Base-by-base conservation (phyloP, 1,140 invertebrate genomes). In the Pogonognathellus flavescens region DNA sequence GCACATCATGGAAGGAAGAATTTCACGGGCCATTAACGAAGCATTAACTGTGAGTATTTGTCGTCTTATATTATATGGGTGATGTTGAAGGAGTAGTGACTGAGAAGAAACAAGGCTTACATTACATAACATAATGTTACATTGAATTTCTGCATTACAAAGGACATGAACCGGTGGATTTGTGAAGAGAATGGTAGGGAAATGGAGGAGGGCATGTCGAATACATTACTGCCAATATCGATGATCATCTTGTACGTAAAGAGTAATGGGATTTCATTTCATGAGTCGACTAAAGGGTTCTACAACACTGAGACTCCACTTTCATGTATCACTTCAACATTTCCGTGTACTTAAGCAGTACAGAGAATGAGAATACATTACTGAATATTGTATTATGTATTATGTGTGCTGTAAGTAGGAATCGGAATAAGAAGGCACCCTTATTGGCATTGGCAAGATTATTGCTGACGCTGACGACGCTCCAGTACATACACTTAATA, bases 221-320 rank as follows among this genome's bases (percentile, higher is more conserved):
- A 84, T 84, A 62, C 83, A 84, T 84, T 84, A 76, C 60, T 84
- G 83, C 83, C 83, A 84, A 84, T 84, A 76, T 84, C 83, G 62
- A 84, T 84, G 83, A 84, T 84, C 60, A 84, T 84, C 83, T 55
- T 84, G 18, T 62, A 84, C 52, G 82, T 70, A 49, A 84, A 84
- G 59, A 66, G 82, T 84, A 84, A 84, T 84, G 82, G 82, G 20
- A 84, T 84, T 84, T 84, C 57, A 41, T 70, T 84, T 84, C 55
- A 62, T 70, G 82, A 52, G 41, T 41, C 59, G 81, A 59, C 55
- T 55, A 60, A 59, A 59, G 81, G 81, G 31, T 76, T 76, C 70
- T 14, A n/a, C n/a, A n/a, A n/a, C 20, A 25, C 10, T 66, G 25
- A n/a, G n/a, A n/a, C n/a, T n/a, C 31, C 31, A 6, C 31, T 41